Evolutionary conservation across 2,888 invertebrate genomes (phyloP).

Genomic region (Nomada lathburiana): DNA sequence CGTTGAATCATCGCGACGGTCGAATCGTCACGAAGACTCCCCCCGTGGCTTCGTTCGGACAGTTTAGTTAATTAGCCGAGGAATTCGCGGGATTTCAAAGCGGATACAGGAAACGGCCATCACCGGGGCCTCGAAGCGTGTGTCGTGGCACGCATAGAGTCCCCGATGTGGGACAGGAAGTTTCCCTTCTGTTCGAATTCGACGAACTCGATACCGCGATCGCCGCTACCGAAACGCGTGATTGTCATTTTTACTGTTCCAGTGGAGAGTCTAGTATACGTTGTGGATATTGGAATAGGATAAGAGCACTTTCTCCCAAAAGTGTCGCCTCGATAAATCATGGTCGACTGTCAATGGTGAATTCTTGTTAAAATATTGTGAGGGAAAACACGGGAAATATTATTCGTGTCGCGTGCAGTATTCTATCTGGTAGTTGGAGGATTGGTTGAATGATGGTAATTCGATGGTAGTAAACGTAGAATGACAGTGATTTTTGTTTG

Average conservation of each 20-base stretch:
- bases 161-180: constrained; percentile 63
- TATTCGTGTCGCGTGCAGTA: not conserved
- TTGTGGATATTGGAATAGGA: not conserved
- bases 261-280: not conserved
- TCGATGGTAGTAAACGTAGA: not conserved
- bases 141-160: constrained; percentile 22
- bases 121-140: constrained; percentile 41
- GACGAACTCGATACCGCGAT: constrained; percentile 20
- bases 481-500: constrained; percentile 10
- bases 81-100: constrained; percentile 60
- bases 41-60: not conserved
- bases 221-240: not conserved
- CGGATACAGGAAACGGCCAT: constrained; percentile 65
- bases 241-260: not conserved
- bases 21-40: constrained; percentile 5
- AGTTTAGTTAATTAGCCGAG: constrained; percentile 58
- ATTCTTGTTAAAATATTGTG: not conserved
- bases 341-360: not conserved
- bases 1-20: constrained; percentile 37
- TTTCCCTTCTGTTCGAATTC: constrained; percentile 50
- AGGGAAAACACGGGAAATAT: not conserved
- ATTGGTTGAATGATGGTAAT: not conserved
- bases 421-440: not conserved
- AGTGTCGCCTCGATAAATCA: not conserved
- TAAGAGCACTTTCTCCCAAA: not conserved